Percentiles rank a stretch among this genome's conserved stretches.
phyloP scores from a whole-genome alignment of 2,113 vertebrate genomes.

The Corythornis vintsioides region DNA sequence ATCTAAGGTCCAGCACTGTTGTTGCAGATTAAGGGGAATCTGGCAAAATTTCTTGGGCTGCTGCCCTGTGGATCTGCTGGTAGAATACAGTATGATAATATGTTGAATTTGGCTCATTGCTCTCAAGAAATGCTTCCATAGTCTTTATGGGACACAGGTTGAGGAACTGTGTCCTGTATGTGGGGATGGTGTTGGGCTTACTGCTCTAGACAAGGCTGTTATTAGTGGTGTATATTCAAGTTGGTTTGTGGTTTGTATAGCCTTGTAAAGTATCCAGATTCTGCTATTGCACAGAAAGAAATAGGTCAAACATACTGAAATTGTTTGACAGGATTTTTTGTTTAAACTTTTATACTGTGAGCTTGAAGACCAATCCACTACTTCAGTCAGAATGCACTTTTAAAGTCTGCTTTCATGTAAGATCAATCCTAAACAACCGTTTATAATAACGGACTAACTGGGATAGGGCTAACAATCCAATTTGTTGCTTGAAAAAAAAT shows the following conservation, averaged over 20 bases:
- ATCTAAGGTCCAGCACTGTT: conserved; percentile 40
- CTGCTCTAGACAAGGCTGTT: conserved; percentile 8
- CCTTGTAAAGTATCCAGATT: not conserved
- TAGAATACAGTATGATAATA: conserved; percentile 37
- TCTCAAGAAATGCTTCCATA: conserved; percentile 1
- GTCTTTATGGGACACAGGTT: not conserved
- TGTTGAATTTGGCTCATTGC: conserved; percentile 42
- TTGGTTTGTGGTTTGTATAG: conserved; percentile 27
- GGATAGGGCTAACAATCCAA: not conserved
- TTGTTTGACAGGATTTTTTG: not conserved
- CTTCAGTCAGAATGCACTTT: not conserved
- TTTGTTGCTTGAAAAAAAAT: not conserved
- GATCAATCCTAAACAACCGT: not conserved
- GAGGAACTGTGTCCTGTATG: not conserved
- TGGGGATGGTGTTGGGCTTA: not conserved
- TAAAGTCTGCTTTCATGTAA: not conserved
- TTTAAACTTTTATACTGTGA: not conserved
- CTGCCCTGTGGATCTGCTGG: conserved; percentile 42
- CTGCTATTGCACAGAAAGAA: not conserved
- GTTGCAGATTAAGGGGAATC: conserved; percentile 39
- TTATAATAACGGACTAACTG: not conserved
- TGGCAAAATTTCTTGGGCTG: conserved; percentile 51
- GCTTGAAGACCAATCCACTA: not conserved
- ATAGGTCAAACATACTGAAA: not conserved
- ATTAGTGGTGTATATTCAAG: not conserved